Conservation (phyloP, 2,888 invertebrate species). For the Hirtodrosophila duncani region DNA sequence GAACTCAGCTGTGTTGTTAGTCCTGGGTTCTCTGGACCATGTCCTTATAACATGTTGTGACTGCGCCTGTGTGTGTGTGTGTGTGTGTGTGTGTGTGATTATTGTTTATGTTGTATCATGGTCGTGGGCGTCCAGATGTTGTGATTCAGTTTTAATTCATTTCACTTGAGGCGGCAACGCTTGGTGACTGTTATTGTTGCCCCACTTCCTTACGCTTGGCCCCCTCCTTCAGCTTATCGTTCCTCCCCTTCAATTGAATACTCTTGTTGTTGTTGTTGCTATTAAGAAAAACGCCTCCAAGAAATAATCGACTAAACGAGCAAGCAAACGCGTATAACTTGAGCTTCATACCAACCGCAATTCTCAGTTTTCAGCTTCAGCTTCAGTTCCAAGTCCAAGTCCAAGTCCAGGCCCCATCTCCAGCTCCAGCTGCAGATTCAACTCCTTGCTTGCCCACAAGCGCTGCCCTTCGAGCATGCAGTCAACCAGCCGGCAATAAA, state of each 20-base stretch:
- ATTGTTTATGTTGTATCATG: constrained; percentile 55
- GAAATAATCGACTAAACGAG: constrained; percentile 69
- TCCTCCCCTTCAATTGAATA: constrained; percentile 2
- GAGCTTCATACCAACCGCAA: constrained; percentile 13
- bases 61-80: too few species aligned
- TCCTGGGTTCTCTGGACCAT: too few species aligned
- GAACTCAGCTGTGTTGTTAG: too few species aligned
- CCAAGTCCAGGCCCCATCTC: neutral
- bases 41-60: too few species aligned
- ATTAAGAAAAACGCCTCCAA: constrained; percentile 74
- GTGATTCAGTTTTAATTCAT: constrained; percentile 76
- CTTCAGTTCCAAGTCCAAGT: too few species aligned
- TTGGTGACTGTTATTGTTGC: neutral
- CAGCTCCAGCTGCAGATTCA: neutral
- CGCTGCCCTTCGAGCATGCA: constrained; percentile 47
- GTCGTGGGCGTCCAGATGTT: constrained; percentile 73
- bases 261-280: constrained; percentile 59
- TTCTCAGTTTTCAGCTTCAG: too few species aligned
- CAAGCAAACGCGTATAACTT: constrained; percentile 53
- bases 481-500: constrained; percentile 75
- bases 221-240: neutral
- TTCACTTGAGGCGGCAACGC: constrained; percentile 54
- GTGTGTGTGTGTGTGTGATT: neutral
- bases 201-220: neutral
- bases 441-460: neutral